Conservation (phyloP, 2,888 invertebrate species). For the Tinea pellionella region DNA sequence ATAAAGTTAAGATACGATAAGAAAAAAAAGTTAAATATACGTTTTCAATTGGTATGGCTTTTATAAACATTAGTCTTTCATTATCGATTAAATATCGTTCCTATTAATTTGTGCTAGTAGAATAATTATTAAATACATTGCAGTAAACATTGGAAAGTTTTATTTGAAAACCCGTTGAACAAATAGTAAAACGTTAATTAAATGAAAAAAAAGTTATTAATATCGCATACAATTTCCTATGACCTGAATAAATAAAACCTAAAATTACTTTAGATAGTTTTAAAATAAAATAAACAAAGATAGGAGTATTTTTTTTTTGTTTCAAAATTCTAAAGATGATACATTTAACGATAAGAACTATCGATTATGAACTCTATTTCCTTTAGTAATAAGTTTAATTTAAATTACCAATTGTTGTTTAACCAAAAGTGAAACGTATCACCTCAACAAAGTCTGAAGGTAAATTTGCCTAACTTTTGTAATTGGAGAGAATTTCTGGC, state of each 20-base stretch:
- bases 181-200: too few species aligned
- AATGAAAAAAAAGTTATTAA: too few species aligned
- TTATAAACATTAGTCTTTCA: too few species aligned
- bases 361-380: not conserved
- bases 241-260: not conserved
- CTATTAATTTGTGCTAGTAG: too few species aligned
- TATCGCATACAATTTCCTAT: too few species aligned
- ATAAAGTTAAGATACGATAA: too few species aligned
- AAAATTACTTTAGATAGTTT: not conserved
- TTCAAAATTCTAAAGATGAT: not conserved
- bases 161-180: too few species aligned
- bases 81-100: too few species aligned
- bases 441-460: conserved; percentile 10
- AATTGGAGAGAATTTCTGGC: conserved; percentile 12
- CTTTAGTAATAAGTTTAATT: not conserved
- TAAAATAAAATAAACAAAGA: not conserved
- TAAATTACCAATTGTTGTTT: not conserved
- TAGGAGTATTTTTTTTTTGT: not conserved
- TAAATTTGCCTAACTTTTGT: conserved; percentile 15
- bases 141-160: too few species aligned
- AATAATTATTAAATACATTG: too few species aligned
- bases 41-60: too few species aligned
- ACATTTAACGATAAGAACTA: not conserved
- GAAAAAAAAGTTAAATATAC: too few species aligned
- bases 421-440: not conserved